Base-by-base conservation (phyloP, 2,113 vertebrate species). In the Pipa parva region DNA sequence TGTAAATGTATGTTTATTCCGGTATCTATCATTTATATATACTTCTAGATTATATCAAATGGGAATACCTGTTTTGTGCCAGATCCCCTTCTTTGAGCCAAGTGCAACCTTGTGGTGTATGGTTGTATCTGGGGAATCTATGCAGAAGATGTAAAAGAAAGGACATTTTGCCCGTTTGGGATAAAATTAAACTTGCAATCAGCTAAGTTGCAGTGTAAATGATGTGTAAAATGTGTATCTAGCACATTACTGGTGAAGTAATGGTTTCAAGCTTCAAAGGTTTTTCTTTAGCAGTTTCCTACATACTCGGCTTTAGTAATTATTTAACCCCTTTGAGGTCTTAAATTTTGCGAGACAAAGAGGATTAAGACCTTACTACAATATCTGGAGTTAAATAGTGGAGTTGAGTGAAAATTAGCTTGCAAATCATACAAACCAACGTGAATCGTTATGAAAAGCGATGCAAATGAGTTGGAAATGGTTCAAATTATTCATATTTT, bases 121-220 rank as follows among this genome's bases (percentile, higher is more conserved):
- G 2, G 63, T 75, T 77, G 55, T 57, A 58, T 61, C 7, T 60
- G 60, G 48, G 64, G 24, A 75, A 72, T 57, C 62, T 67, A 63
- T 76, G 9, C 59, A 71, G 64, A 71, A 1, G 5, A 3, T 65
- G 76, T 73, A 61, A 18, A 66, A 74, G 3, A 42, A 36, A 59
- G 10, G 31, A 63, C 18, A 10, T 9, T 52, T 55, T 24, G 46
- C 66, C 66, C 57, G 31, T 61, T 45, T 61, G 49, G 66, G 48
- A 17, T 49, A 18, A 24, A 54, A 57, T 2, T 64, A 37, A 39
- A 54, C 25, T 60, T 29, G 58, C 28, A 45, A 70, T 60, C 17
- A 52, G 51, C 65, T 69, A 54, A 31, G 54, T 70, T 45, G 48
- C 56, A 52, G 56, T 70, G 66, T 69, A 45, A 69, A 69, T 69